Base-by-base conservation (phyloP, 2,888 invertebrate species). In the Tromatobia lineatoria region DNA sequence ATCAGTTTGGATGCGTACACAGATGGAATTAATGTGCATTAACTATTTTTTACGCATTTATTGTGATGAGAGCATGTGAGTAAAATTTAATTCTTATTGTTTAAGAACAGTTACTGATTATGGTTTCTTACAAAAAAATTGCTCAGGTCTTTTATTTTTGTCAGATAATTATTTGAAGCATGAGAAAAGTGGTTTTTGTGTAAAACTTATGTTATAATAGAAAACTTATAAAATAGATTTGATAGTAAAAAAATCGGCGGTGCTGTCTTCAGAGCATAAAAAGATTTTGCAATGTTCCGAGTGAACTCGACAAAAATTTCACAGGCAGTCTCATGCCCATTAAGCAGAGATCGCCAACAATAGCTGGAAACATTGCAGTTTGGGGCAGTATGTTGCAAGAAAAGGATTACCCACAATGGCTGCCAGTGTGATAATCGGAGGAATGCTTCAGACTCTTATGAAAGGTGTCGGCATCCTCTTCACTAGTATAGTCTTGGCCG, bases 331-430 rank as follows among this genome's bases (percentile, higher is more conserved):
- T 97, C 90, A 96, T 97, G 92, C 97, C 98, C 0, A 95, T 98
- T 85, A 98, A 98, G 94, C 96, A 97, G 89, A 95, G 98, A 87
- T 98, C 98, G 8, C 99, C 99, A 0, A 96, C 98, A 73, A 97
- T 98, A 80, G 99, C 98, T 67, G 99, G 99, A 38, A 99, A 98
- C 94, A 99, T 99, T 95, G 99, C 99, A 0, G 97, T 99, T 0
- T 99, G 99, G 99, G 99, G 99, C 87, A 99, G 99, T 66, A 97
- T 99, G 95, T 99, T 99, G 98, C 99, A 15, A 95, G 99, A 94
- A 98, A 97, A 95, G 98, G 98, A 93, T 94, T 97, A 50, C 96
- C 97, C 81, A 97, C 98, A 0, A 98, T 98, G 98, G 97, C 98
- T 73, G 99, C 98, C 52, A 99, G 99, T 94, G 99, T 99, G 15